Base-by-base conservation (phyloP, 2,888 invertebrate genomes). In the Hofmannophila pseudospretella region DNA sequence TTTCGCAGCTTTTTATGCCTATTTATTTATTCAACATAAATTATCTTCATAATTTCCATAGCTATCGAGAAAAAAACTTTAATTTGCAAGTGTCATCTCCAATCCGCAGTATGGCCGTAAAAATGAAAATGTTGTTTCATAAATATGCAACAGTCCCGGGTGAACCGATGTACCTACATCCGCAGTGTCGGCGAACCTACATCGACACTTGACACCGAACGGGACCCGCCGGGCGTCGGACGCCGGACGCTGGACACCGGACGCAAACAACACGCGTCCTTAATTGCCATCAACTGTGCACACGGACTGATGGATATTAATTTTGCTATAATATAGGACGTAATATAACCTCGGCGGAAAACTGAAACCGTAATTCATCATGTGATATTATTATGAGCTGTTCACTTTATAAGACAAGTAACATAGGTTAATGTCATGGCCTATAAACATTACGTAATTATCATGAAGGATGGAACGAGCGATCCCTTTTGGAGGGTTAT, bases 161-260 rank as follows among this genome's bases (percentile, higher is more conserved):
- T 36, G 16, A 16, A 3, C 16, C 16, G 16, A n/a, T 8, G n/a
- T n/a, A n/a, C n/a, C 23, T 3, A 16, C 16, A 16, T 16, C n/a
- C 23, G 23, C 23, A 8, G n/a, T 23, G 23, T 23, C 23, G 23
- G n/a, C 23, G 23, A n/a, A 23, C 8, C 23, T 4, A n/a, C 8
- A n/a, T 2, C 23, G n/a, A 23, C 58, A 59, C 58, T 32, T 43
- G 50, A 30, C 49, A 57, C 48, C 54, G 45, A 65, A 59, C 61
- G 64, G n/a, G n/a, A n/a, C n/a, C n/a, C n/a, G n/a, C n/a, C n/a
- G n/a, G n/a, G n/a, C n/a, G 60, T 58, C 53, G 45, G 65, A 59
- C 61, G 64, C 61, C 59, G 64, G 60, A 54, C 55, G 44, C 44
- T 40, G 41, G 37, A 38, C 38, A 34, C 39, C 23, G 36, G 42